Base-by-base conservation (phyloP, 2,113 vertebrate species). In the Taxidea taxus region DNA sequence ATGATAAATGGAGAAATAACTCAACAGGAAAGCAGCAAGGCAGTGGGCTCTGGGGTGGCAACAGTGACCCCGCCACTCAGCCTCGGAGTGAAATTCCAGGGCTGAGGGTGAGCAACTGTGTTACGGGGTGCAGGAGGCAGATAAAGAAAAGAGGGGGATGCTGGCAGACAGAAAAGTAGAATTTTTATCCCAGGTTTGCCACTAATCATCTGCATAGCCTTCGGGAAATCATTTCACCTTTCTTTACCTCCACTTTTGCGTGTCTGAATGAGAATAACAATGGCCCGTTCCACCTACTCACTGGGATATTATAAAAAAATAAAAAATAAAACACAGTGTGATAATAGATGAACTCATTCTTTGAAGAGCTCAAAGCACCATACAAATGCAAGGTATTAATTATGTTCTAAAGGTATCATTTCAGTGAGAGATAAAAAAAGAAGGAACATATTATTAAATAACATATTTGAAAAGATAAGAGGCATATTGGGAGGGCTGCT, bases 1-100 rank as follows among this genome's bases (percentile, higher is more conserved):
- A 97, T 97, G 97, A 98, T 96, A 98, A 98, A 98, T 97, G 97
- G 96, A 97, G 94, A 97, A 92, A 97, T 97, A 98, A 88, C 64
- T 98, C 95, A 96, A 92, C 44, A 14, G 60, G 58, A 96, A 95
- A 97, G 80, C 85, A 64, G 82, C 54, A 39, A 91, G 92, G 37
- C 54, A 90, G 78, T 87, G 81, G 87, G 85, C 92, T 95, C 94
- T 49, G 74, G 51, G 83, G 56, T 93, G n/a, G 81, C 44, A 49
- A 39, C 10, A 4, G 74, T 10, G 10, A 60, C 54, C 27, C 3
- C 11, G 15, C 60, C n/a, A 80, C 29, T 51, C 11, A 3, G 88
- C 78, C 58, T 92, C 81, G 27, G 87, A 66, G 29, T 39, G 6
- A 72, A 94, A 92, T 96, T 29, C 56, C 89, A 87, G 93, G 47